A percentile compares a stretch with the other conserved stretches of the same genome.
phyloP scores from a whole-genome alignment of 2,888 invertebrate species.

The Hydropsyche betteni region DNA sequence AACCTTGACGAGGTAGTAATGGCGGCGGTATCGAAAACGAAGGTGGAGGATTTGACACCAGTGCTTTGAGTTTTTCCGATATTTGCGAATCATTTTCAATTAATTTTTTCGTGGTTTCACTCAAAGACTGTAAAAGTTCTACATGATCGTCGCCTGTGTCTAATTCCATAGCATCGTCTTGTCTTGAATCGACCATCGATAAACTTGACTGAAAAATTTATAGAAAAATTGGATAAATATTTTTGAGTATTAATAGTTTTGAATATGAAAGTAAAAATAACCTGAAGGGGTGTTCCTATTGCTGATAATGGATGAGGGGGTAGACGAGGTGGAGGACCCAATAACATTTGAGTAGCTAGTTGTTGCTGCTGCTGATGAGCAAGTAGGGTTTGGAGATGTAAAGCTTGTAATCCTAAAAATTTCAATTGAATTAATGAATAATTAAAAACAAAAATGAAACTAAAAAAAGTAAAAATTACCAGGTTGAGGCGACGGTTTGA shows the following conservation, averaged over 20 bases:
- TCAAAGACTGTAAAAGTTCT: slow-evolving; percentile 60
- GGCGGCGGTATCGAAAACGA: slow-evolving; percentile 63
- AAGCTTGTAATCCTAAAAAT: slow-evolving; percentile 35
- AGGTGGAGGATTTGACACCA: slow-evolving; percentile 61
- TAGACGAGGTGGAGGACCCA: slow-evolving; percentile 48
- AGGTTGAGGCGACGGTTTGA: slow-evolving; percentile 59
- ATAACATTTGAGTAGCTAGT: slow-evolving; percentile 47
- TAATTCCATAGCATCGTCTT: slow-evolving; percentile 83
- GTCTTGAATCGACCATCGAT: slow-evolving; percentile 52
- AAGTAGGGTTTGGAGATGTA: slow-evolving; percentile 51
- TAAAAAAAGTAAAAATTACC: slow-evolving; percentile 33
- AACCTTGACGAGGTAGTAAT: slow-evolving; percentile 52
- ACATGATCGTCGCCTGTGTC: slow-evolving; percentile 70
- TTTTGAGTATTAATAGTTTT: background rate
- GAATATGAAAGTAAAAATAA: background rate
- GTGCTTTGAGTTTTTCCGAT: slow-evolving; percentile 67
- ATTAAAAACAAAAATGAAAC: background rate
- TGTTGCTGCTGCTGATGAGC: slow-evolving; percentile 51
- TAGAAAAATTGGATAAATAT: background rate
- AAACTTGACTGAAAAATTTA: slow-evolving; percentile 50
- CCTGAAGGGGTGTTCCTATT: slow-evolving; percentile 56
- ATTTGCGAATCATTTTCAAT: slow-evolving; percentile 57
- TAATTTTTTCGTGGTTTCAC: slow-evolving; percentile 54
- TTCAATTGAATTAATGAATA: background rate
- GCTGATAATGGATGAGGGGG: slow-evolving; percentile 56